Evolutionary conservation across 2,888 invertebrate species (phyloP), one percentile per base, ranked within the genome.

Genomic region (Lamproptera curius): DNA sequence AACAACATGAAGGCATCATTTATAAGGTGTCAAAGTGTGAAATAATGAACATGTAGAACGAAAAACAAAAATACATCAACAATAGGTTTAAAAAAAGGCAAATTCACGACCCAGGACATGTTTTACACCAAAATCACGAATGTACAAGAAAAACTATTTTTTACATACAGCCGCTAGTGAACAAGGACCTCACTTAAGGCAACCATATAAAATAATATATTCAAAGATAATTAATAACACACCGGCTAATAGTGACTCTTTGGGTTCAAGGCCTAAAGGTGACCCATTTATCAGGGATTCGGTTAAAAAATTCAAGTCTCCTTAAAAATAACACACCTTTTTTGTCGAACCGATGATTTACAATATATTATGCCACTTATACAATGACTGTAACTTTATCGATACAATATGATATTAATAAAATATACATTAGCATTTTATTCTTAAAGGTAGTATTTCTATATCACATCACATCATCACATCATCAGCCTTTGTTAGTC

Each of bases 211-310:
- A n/a, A 9, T 36, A 16, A 36, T 16, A 36, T 16, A 16, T 31
- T 36, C 36, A 16, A 36, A 36, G 16, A 9, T 16, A 16, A 36
- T 36, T 36, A 10, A 16, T 36, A 36, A 36, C 16, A 36, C n/a
- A 2, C 16, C 13, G 16, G 31, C 11, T 31, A 11, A 26, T 38
- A 23, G 15, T 9, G 14, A 39, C 14, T 10, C 11, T 40, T 31
- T 10, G 11, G 40, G 28, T 8, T 31, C 40, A 16, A 40, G 31
- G 31, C 16, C 40, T 31, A 26, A 16, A 40, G 31, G 31, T 31
- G 28, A 28, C 40, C n/a, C 28, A 40, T 40, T 28, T 40, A 13
- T 40, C 16, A 3, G 40, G 14, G 28, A 11, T 16, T 6, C 1
- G 2, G 16, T 40, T 31, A 16, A 31, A 40, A 40, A 16, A 11